Conservation (phyloP, 2,797 vertebrate genomes). For the Falco rusticolus region DNA sequence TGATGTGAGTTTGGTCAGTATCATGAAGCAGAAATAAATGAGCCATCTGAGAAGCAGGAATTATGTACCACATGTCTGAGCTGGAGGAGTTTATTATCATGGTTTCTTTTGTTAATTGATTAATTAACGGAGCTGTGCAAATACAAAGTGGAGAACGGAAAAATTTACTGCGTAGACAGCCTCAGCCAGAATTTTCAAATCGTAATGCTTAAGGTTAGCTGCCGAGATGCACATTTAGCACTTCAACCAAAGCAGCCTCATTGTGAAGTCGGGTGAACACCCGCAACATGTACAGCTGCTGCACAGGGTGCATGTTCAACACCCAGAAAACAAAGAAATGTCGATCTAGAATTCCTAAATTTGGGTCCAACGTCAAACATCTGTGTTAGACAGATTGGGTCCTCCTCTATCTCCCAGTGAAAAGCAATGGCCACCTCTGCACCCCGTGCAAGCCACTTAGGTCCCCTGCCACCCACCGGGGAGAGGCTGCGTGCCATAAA, state of each 20-base stretch:
- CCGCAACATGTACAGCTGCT: background rate
- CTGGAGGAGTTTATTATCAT: background rate
- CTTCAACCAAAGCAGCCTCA: background rate
- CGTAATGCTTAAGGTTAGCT: background rate
- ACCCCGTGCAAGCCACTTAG: fast-evolving
- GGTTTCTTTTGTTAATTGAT: background rate
- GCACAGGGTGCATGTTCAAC: background rate
- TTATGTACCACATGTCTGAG: background rate
- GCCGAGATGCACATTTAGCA: background rate
- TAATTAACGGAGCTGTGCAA: background rate
- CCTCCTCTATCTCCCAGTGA: background rate
- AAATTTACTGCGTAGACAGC: background rate
- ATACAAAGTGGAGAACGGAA: background rate
- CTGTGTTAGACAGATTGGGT: fast-evolving
- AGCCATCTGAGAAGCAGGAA: background rate
- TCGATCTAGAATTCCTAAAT: background rate
- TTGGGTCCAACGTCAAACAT: background rate
- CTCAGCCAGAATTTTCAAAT: background rate
- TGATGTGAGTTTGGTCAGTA: background rate
- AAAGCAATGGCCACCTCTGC: background rate
- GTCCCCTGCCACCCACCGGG: background rate
- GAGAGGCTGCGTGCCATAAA: background rate
- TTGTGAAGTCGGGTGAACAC: background rate
- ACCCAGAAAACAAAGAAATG: background rate
- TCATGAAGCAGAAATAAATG: background rate